Base-by-base conservation (phyloP, 2,888 invertebrate species). In the Helobdella robusta region DNA sequence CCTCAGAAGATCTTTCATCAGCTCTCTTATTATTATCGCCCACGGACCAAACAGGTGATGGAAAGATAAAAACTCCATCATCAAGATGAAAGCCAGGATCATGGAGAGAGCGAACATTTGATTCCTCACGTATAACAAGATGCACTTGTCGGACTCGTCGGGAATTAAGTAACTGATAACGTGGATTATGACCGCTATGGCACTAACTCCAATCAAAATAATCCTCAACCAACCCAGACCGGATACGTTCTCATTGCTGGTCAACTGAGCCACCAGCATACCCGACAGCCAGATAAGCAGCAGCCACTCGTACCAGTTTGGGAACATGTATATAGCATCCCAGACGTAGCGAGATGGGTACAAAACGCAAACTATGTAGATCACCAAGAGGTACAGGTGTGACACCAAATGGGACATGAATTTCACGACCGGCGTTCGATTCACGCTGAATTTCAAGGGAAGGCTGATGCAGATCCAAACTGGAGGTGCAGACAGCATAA, bases 341-440 rank as follows among this genome's bases (percentile, higher is more conserved):
- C 75, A 80, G 44, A 81, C 75, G 2, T 78, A 78, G 15, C 73
- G 68, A 30, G 78, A 69, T 0, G 81, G 81, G 59, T 73, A 74
- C 20, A 81, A 80, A 11, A 78, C 77, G 36, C 91, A 91, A 73
- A 95, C 83, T 73, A 91, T 86, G 73, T 97, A 85, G 75, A 97
- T 86, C 71, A 91, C 82, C 87, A 97, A 94, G 73, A 98, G 86
- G 82, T 95, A 95, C 75, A 98, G 87, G 82, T 99, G 98, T 6
- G 97, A 95, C 30, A 97, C 95, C 74, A 99, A 85, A 82, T 98
- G 97, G 54, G 95, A 94, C 89, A 97, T 95, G 82, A 98, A 99
- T 82, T 98, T 98, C 77, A 99, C 94, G 77, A 98, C 95, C 67
- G 98, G 98, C 75, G 97, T 91, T 84, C 94, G 91, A 84, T 93